Evolutionary conservation across 2,888 invertebrate species (phyloP), one percentile per base, ranked within the genome.

Genomic region (Gari tellinella): DNA sequence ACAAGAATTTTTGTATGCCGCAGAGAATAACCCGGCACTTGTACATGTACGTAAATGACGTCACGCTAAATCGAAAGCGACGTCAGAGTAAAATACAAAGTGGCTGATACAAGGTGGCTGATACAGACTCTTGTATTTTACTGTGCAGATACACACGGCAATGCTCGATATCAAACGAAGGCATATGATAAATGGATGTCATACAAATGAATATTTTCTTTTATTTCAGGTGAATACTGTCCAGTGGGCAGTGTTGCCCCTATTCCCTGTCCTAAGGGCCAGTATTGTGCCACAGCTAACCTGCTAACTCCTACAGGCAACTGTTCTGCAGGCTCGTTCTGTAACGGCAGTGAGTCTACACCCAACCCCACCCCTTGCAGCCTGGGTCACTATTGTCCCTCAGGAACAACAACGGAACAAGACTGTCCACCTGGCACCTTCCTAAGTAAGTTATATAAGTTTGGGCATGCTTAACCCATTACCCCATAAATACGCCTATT

Each of bases 381-480:
- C 17, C 78, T 76, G 48, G 90, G 90, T 12, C 73, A 88, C 69
- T 91, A 88, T 79, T 91, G 91, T 66, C 87, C 88, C 4, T 62
- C 79, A 15, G 90, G 90, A 12, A 89, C 88, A 2, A 56, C 85
- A 7, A 70, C 79, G 8, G 85, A 62, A 38, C 61, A 76, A 26
- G 67, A 86, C 0, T 91, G 90, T 74, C 65, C 84, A 15, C 88
- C 88, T 7, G 90, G 90, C 21, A 90, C 89, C 31, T 91, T 84
- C 58, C 82, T 86, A 60, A 86, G 90, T 90, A 78, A 56, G 84
- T 83, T n/a, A n/a, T n/a, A n/a, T n/a, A n/a, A n/a, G n/a, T n/a
- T n/a, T n/a, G n/a, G n/a, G n/a, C n/a, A n/a, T n/a, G n/a, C n/a
- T n/a, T n/a, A n/a, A n/a, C n/a, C n/a, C n/a, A n/a, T n/a, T n/a